A percentile compares a stretch with the other conserved stretches of the same genome.
Evolutionary conservation across 2,888 invertebrate genomes (phyloP).

Genomic region (Pheosia tremula): DNA sequence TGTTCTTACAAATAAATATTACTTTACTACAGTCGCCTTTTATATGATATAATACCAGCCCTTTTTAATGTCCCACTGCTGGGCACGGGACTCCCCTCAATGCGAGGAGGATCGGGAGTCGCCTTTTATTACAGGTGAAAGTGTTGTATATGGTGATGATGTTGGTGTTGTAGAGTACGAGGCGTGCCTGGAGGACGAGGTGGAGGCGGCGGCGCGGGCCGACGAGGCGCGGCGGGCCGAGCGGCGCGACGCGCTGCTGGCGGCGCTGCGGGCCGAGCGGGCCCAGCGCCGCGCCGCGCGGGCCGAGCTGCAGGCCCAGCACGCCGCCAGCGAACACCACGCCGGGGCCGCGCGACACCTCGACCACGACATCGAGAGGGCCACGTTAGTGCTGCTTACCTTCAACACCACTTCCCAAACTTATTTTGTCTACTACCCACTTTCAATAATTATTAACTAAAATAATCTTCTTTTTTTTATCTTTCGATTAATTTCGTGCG

Average conservation of each 20-base stretch:
- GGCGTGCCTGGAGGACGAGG: slow-evolving; percentile 53
- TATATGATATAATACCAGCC: too few relatives aligned
- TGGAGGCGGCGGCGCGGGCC: slow-evolving; percentile 53
- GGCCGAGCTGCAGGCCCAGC: slow-evolving; percentile 7
- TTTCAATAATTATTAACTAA: too few relatives aligned
- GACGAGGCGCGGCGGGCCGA: slow-evolving; percentile 49
- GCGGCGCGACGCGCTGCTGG: slow-evolving; percentile 45
- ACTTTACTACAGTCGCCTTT: too few relatives aligned
- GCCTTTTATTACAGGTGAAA: too few relatives aligned
- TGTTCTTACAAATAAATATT: too few relatives aligned
- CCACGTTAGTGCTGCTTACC: slow-evolving; percentile 31
- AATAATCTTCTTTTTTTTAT: too few relatives aligned
- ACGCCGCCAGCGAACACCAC: slow-evolving; percentile 16
- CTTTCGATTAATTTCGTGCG: too few relatives aligned
- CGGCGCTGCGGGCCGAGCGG: slow-evolving; percentile 31
- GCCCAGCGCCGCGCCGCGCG: slow-evolving; percentile 8
- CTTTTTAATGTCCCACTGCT: too few relatives aligned
- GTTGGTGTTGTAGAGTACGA: slow-evolving; percentile 41
- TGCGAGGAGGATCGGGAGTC: too few relatives aligned
- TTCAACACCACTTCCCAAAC: too few relatives aligned
- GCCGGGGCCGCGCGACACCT: slow-evolving; percentile 25
- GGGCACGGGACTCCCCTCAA: too few relatives aligned
- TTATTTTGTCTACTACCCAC: too few relatives aligned
- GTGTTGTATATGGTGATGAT: neutral
- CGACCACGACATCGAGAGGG: slow-evolving; percentile 51